A percentile compares a stretch with the other conserved stretches of the same genome.
Evolutionary conservation across 2,888 invertebrate species (phyloP).

Genomic region (Proisotoma minuta): DNA sequence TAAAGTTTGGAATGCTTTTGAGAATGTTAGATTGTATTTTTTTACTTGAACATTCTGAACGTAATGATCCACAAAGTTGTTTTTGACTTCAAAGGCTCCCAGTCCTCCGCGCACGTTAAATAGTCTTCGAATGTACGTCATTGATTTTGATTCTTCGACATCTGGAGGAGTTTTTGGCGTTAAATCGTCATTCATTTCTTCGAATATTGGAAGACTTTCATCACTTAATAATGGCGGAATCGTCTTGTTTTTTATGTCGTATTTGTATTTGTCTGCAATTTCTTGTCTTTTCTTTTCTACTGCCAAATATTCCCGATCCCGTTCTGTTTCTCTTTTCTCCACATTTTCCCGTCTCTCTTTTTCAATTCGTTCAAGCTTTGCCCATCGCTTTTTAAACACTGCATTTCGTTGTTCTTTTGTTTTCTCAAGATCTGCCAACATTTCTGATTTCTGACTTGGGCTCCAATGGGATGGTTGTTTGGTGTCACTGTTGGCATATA

Average conservation of each 20-base stretch:
- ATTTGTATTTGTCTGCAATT: background rate
- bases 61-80: no score
- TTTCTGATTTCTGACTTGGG: no score
- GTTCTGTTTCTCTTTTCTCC: background rate
- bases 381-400: background rate
- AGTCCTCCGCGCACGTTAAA: conserved; percentile 11
- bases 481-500: no score
- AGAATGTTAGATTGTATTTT: no score
- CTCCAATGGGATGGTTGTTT: no score
- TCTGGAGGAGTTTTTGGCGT: conserved; percentile 4
- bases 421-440: background rate
- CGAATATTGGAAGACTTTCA: background rate
- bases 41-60: no score
- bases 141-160: conserved; percentile 4
- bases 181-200: background rate
- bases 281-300: background rate
- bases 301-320: background rate
- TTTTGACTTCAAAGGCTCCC: no score
- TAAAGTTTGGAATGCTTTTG: no score
- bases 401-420: background rate
- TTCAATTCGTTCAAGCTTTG: background rate
- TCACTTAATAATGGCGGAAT: background rate
- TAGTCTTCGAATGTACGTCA: conserved; percentile 1
- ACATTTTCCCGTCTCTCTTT: background rate
- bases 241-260: background rate